A percentile compares a stretch with the other conserved stretches of the same genome.
Evolutionary conservation across 2,113 vertebrate genomes (phyloP).

Genomic region (Zosterops japonicus): DNA sequence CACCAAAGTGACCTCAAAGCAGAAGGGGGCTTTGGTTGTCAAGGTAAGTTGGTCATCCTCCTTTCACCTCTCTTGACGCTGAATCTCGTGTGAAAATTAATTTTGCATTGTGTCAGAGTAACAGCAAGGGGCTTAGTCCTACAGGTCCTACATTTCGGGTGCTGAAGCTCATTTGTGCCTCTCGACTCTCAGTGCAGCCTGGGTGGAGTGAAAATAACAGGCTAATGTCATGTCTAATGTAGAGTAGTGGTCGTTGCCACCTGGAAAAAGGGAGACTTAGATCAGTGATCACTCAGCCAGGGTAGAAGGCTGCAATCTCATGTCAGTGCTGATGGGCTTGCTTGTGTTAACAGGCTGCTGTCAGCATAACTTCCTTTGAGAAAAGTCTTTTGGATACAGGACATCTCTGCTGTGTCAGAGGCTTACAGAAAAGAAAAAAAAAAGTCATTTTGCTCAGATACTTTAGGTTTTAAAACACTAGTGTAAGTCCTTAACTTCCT

Average conservation of each 20-base stretch:
- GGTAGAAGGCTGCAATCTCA: not conserved
- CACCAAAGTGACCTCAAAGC: not conserved
- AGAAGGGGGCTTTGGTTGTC: not conserved
- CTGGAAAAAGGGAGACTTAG: not conserved
- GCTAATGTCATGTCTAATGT: not conserved
- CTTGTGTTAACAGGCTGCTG: not conserved
- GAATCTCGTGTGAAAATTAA: not conserved
- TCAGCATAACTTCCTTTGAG: not conserved
- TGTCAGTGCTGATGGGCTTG: not conserved
- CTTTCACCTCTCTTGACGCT: not conserved
- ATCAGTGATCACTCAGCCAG: not conserved
- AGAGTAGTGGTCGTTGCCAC: not conserved
- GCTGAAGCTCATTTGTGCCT: not conserved
- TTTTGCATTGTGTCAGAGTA: not conserved
- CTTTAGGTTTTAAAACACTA: not conserved
- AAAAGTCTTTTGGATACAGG: not conserved
- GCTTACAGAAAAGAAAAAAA: not conserved
- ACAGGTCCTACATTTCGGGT: not conserved
- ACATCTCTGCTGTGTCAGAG: not conserved
- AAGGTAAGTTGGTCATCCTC: not conserved
- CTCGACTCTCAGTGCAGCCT: not conserved
- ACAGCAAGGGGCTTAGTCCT: not conserved
- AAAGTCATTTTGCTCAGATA: not conserved
- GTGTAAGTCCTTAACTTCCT: not conserved
- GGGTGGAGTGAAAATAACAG: not conserved